A percentile compares a stretch with the other conserved stretches of the same genome.
phyloP scores from a whole-genome alignment of 2,888 invertebrate species.

The Caenorhabditis sp. region DNA sequence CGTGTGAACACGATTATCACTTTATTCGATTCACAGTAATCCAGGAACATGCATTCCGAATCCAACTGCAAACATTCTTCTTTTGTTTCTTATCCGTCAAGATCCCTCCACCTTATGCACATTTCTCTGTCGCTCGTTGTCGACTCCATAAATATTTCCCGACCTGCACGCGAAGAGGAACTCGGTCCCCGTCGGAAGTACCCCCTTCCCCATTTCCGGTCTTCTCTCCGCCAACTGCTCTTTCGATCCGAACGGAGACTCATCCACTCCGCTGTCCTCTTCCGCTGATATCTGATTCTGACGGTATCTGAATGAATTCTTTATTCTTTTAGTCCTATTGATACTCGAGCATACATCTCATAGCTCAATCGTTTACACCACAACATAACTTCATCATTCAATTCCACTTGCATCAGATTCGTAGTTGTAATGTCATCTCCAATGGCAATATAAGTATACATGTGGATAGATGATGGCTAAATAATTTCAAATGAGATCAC shows the following conservation, averaged over 20 bases:
- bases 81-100: neutral
- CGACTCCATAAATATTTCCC: slow-evolving; percentile 38
- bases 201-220: neutral
- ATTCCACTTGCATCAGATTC: slow-evolving; percentile 38
- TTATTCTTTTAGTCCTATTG: neutral
- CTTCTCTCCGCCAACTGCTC: slow-evolving; percentile 7
- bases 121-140: slow-evolving; percentile 8
- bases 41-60: slow-evolving; percentile 50
- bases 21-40: slow-evolving; percentile 27
- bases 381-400: slow-evolving; percentile 20
- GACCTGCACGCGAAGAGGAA: slow-evolving; percentile 36
- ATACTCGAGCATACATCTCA: slow-evolving; percentile 11
- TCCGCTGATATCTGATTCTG: slow-evolving; percentile 4
- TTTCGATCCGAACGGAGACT: slow-evolving; percentile 23
- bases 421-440: slow-evolving; percentile 28
- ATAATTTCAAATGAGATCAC: too few relatives aligned
- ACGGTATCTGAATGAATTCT: neutral
- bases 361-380: slow-evolving; percentile 33
- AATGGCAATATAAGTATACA: slow-evolving; percentile 27
- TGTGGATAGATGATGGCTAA: slow-evolving; percentile 29
- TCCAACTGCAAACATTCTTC: slow-evolving; percentile 34
- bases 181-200: slow-evolving; percentile 32
- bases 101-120: slow-evolving; percentile 36
- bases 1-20: slow-evolving; percentile 40
- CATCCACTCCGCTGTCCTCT: slow-evolving; percentile 27